phyloP scores from a whole-genome alignment of 2,888 invertebrate genomes.

The Cyclophora albipunctata region DNA sequence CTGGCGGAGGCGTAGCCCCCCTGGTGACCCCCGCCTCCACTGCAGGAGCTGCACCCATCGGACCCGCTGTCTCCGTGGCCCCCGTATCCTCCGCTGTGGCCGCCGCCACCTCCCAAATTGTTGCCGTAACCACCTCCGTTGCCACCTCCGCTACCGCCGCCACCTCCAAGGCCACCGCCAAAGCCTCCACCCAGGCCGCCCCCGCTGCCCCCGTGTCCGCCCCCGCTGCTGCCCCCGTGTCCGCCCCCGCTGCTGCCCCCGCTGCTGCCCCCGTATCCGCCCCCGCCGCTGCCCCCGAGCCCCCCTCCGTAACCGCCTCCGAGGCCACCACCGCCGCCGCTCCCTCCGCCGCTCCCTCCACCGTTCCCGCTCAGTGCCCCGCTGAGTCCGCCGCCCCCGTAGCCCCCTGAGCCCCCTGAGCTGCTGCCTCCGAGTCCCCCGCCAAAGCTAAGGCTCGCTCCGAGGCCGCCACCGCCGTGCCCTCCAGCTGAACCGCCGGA shows the following conservation, averaged over 20 bases:
- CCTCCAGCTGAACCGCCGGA: slow-evolving; percentile 10
- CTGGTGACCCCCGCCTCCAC: slow-evolving; percentile 19
- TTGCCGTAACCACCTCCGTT: neutral
- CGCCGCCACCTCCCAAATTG: neutral
- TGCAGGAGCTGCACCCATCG: slow-evolving; percentile 11
- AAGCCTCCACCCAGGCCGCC: neutral
- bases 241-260: slow-evolving; percentile 20
- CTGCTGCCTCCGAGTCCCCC: slow-evolving; percentile 29
- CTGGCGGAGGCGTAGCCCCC: slow-evolving; percentile 42
- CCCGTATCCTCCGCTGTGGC: slow-evolving; percentile 1
- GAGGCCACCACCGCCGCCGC: slow-evolving; percentile 24
- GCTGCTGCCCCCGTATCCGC: slow-evolving; percentile 16
- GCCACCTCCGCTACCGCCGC: neutral
- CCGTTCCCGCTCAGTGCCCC: slow-evolving; percentile 15
- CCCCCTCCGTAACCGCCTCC: slow-evolving; percentile 21
- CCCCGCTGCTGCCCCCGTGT: slow-evolving; percentile 13
- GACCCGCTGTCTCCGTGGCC: slow-evolving; percentile 7
- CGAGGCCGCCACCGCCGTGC: slow-evolving; percentile 6
- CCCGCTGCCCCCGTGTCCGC: slow-evolving; percentile 2
- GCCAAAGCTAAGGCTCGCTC: slow-evolving; percentile 15
- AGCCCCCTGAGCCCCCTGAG: slow-evolving; percentile 18
- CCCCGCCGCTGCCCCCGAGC: slow-evolving; percentile 21
- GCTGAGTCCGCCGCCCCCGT: slow-evolving; percentile 3
- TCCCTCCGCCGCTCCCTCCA: slow-evolving; percentile 11
- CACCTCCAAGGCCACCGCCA: neutral